Conservation (phyloP, 2,888 invertebrate genomes). For the Criorhina ranunculi region DNA sequence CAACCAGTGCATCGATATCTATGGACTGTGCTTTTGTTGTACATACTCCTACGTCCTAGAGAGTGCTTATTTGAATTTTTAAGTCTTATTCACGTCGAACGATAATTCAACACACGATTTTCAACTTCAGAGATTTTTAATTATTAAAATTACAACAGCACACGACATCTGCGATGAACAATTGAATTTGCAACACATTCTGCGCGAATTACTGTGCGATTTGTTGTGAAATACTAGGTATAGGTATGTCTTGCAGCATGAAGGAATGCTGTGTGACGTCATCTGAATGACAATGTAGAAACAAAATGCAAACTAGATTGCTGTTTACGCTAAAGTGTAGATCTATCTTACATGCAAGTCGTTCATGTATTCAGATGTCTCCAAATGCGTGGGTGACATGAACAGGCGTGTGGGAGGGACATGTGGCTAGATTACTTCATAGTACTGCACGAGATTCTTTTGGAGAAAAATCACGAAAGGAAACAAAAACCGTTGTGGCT, state of each 20-base stretch:
- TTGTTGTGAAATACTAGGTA: constrained; percentile 12
- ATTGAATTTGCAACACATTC: background rate
- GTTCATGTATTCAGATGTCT: background rate
- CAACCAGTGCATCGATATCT: constrained; percentile 23
- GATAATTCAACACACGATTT: background rate
- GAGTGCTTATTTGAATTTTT: background rate
- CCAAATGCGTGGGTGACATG: background rate
- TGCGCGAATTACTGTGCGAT: constrained; percentile 6
- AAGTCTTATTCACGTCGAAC: background rate
- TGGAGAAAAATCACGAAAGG: too few relatives aligned
- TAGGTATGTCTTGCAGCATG: constrained; percentile 5
- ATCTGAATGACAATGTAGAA: constrained; percentile 21
- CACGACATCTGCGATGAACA: background rate
- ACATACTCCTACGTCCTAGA: too few relatives aligned
- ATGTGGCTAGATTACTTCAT: too few relatives aligned
- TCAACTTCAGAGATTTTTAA: constrained; percentile 14
- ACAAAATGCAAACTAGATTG: constrained; percentile 14
- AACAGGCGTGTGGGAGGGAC: background rate
- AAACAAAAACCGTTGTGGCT: too few relatives aligned
- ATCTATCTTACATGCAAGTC: background rate
- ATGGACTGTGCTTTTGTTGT: background rate
- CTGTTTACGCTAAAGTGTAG: background rate
- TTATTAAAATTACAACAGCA: constrained; percentile 23
- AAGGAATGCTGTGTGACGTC: constrained; percentile 29
- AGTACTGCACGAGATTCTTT: too few relatives aligned